phyloP scores from a whole-genome alignment of 2,888 invertebrate species.

The Heliconius charithonia region DNA sequence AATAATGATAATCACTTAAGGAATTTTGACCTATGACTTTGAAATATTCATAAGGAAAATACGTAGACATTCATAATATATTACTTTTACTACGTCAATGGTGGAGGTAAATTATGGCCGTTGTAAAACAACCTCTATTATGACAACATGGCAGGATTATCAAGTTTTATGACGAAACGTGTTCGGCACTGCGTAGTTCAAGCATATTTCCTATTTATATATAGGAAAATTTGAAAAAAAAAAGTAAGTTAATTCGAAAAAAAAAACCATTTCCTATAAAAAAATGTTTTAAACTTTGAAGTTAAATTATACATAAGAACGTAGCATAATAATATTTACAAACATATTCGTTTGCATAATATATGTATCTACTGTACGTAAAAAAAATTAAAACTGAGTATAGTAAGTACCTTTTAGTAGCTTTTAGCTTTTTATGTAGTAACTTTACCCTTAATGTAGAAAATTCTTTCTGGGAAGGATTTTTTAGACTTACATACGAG shows the following conservation, averaged over 20 bases:
- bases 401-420: too few relatives aligned
- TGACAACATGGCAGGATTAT: background rate
- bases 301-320: too few relatives aligned
- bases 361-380: too few relatives aligned
- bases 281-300: too few relatives aligned
- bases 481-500: too few relatives aligned
- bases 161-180: background rate
- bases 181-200: background rate
- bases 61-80: too few relatives aligned
- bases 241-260: too few relatives aligned
- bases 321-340: too few relatives aligned
- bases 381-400: too few relatives aligned
- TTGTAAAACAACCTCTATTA: background rate
- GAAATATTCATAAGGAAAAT: constrained; percentile 9
- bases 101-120: background rate
- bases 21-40: background rate
- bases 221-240: background rate
- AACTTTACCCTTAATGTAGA: background rate
- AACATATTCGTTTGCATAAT: too few relatives aligned
- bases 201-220: background rate
- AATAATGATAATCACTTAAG: constrained; percentile 5
- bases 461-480: background rate
- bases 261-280: too few relatives aligned
- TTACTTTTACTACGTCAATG: background rate
- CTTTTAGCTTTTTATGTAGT: too few relatives aligned